Evolutionary conservation across 2,888 invertebrate species (phyloP).

Genomic region (Campoplex capitator): DNA sequence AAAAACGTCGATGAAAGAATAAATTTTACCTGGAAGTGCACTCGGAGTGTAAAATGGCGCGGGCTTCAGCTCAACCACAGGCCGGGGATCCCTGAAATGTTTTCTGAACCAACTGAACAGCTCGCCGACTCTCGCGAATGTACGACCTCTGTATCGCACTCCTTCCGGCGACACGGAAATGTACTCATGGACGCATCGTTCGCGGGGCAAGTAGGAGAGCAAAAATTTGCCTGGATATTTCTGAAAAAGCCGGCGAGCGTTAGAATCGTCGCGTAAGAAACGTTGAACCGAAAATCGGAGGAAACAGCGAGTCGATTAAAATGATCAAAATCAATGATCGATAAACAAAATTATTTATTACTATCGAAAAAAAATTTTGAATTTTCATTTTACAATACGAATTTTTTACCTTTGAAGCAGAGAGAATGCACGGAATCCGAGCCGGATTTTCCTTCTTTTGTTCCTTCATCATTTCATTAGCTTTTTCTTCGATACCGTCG

Average conservation of each 20-base stretch:
- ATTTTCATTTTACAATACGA: neutral
- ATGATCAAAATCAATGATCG: neutral
- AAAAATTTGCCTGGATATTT: slow-evolving; percentile 97
- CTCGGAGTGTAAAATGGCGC: slow-evolving; percentile 86
- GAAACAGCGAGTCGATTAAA: neutral
- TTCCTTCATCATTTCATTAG: slow-evolving; percentile 94
- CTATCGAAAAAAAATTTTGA: slow-evolving; percentile 5
- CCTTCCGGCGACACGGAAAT: slow-evolving; percentile 97
- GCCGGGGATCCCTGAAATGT: slow-evolving; percentile 95
- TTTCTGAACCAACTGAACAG: slow-evolving; percentile 99
- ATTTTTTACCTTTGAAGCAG: slow-evolving; percentile 88
- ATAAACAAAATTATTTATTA: neutral
- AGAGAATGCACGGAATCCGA: slow-evolving; percentile 95
- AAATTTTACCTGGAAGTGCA: slow-evolving; percentile 73
- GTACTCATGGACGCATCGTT: slow-evolving; percentile 95
- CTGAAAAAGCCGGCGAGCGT: slow-evolving; percentile 72
- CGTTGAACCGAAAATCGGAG: neutral
- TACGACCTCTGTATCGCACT: slow-evolving; percentile 94
- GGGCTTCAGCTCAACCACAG: slow-evolving; percentile 86
- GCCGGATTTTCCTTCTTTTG: slow-evolving; percentile 95
- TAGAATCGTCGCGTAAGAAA: neutral
- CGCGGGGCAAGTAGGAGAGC: slow-evolving; percentile 96
- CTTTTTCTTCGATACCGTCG: slow-evolving; percentile 93
- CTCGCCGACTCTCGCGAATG: slow-evolving; percentile 92
- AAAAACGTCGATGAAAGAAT: neutral